Conservation (phyloP, 2,888 invertebrate species). For the Drosophila robusta region DNA sequence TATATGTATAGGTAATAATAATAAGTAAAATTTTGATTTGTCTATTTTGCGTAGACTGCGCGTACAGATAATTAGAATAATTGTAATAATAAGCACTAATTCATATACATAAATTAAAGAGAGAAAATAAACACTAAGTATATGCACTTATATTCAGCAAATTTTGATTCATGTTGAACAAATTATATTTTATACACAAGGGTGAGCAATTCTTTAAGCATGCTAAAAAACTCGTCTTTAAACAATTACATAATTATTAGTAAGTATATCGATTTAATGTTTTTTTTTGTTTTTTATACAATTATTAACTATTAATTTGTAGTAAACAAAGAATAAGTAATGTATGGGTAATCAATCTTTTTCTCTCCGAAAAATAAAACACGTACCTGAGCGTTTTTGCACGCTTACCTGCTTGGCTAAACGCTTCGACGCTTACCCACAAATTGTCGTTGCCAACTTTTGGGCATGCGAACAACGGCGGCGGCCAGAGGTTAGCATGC, state of each 20-base stretch:
- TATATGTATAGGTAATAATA: conserved; percentile 41
- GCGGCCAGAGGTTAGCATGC: conserved; percentile 40
- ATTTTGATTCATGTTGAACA: conserved; percentile 76
- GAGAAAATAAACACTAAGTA: conserved; percentile 56
- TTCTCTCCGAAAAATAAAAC: conserved; percentile 88
- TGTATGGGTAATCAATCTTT: conserved; percentile 87
- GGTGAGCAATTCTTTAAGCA: conserved; percentile 65
- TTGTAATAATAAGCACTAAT: conserved; percentile 58
- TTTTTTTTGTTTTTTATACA: conserved; percentile 47
- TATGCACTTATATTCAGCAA: conserved; percentile 80
- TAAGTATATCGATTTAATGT: conserved; percentile 51
- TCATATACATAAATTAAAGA: conserved; percentile 67
- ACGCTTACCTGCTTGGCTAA: conserved; percentile 34
- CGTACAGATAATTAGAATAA: conserved; percentile 45
- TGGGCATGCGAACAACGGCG: neutral
- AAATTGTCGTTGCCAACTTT: conserved; percentile 10
- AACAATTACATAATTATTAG: conserved; percentile 68
- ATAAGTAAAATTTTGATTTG: conserved; percentile 69
- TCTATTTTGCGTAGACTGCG: conserved; percentile 56
- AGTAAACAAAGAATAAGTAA: conserved; percentile 79
- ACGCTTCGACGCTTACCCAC: neutral
- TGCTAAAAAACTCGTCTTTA: conserved; percentile 41
- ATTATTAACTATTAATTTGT: conserved; percentile 74
- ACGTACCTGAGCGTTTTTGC: conserved; percentile 86
- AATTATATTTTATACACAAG: conserved; percentile 66